Conservation (phyloP, 2,888 invertebrate species). For the Dasysyrphus albostriatus region DNA sequence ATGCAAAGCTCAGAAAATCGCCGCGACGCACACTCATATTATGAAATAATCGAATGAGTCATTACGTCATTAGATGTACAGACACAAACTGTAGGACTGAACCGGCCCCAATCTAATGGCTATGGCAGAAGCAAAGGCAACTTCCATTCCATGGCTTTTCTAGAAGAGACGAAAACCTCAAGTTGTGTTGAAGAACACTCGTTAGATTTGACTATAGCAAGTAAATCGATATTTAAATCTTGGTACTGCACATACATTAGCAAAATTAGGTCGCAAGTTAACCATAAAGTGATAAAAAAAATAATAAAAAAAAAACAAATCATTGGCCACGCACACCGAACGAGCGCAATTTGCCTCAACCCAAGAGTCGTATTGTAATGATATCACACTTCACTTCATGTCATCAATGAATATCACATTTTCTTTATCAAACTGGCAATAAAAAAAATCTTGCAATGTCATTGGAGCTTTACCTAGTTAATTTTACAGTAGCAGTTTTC, state of each 20-base stretch:
- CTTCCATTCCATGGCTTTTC: conserved; percentile 6
- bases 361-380: conserved; percentile 29
- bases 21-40: conserved; percentile 13
- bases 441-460: conserved; percentile 9
- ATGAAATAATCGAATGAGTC: conserved; percentile 46
- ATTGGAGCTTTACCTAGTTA: background rate
- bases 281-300: conserved; percentile 8
- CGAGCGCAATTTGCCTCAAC: conserved; percentile 1
- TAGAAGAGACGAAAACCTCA: background rate
- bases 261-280: conserved; percentile 31
- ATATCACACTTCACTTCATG: conserved; percentile 44
- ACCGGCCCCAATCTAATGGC: background rate
- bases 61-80: conserved; percentile 57
- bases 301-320: background rate
- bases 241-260: background rate
- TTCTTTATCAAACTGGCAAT: conserved; percentile 9
- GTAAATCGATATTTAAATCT: conserved; percentile 43
- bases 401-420: conserved; percentile 5
- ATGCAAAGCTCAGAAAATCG: conserved; percentile 8
- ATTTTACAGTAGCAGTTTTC: background rate
- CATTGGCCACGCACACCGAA: conserved; percentile 35
- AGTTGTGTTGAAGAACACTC: background rate
- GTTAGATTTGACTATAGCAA: conserved; percentile 4
- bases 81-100: background rate
- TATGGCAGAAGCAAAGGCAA: too few species aligned